Evolutionary conservation across 2,113 vertebrate genomes (phyloP).

Genomic region (Prochilodus magdalenae): DNA sequence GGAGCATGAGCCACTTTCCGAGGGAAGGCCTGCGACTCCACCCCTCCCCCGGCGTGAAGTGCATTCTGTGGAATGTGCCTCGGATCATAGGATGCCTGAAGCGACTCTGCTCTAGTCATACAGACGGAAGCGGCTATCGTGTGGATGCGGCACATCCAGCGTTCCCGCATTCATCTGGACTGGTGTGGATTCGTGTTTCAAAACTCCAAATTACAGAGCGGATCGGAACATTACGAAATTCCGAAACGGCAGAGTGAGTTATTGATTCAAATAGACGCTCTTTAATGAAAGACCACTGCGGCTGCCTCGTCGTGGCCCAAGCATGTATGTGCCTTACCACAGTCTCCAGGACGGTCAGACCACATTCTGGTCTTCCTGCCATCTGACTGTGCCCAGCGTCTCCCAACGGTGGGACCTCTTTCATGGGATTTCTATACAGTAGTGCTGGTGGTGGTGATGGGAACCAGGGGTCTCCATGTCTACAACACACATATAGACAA

Average conservation of each 20-base stretch:
- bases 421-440: no score
- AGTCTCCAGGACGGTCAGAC: background rate
- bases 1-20: no score
- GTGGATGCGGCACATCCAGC: background rate
- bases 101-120: no score
- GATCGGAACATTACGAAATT: background rate
- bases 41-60: no score
- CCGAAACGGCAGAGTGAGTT: background rate
- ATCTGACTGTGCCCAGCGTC: constrained; percentile 20
- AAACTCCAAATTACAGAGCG: constrained; percentile 4
- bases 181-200: background rate
- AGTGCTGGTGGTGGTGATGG: no score
- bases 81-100: no score
- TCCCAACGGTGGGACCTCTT: no score
- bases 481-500: no score
- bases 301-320: no score
- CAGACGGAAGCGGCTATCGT: background rate
- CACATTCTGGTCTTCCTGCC: constrained; percentile 3
- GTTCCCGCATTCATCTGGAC: background rate
- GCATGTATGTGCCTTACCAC: background rate
- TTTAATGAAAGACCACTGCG: constrained; percentile 1
- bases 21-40: no score
- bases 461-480: no score
- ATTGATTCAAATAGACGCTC: background rate
- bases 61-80: no score